Percentiles rank a stretch among this genome's conserved stretches.
These are phyloP conservation scores for Ramphastos sulfuratus DNA, from an alignment of 2,113 vertebrate species.

Conservation along the genomic window DNA sequence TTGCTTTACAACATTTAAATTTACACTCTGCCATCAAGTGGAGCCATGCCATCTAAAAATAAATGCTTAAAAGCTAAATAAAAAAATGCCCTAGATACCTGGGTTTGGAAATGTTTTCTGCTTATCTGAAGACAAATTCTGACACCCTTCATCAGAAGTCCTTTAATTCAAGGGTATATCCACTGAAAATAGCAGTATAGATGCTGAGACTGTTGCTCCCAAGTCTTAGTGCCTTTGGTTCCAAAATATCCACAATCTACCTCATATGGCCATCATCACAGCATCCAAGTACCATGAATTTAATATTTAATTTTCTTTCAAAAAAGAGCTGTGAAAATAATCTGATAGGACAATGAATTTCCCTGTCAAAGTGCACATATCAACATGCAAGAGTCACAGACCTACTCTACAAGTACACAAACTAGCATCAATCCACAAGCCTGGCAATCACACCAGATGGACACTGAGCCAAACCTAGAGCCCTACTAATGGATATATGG, in stretches of 20 bases:
- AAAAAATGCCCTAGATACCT: constrained; percentile 31
- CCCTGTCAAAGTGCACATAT: accelerated
- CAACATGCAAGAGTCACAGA: not conserved
- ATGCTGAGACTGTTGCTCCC: not conserved
- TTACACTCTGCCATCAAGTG: constrained; percentile 40
- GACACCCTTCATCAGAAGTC: not conserved
- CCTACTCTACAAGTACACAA: not conserved
- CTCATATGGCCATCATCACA: not conserved
- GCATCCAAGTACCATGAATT: not conserved
- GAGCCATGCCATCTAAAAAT: constrained; percentile 50
- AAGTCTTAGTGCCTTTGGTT: not conserved
- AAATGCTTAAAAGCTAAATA: constrained; percentile 51
- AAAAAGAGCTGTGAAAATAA: no score
- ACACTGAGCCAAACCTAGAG: not conserved
- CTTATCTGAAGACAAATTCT: constrained; percentile 20
- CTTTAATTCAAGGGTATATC: not conserved
- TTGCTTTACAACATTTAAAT: constrained; percentile 62
- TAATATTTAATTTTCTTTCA: not conserved
- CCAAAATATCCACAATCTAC: not conserved
- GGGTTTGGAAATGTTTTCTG: constrained; percentile 22
- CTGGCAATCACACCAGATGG: not conserved
- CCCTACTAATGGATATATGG: not conserved
- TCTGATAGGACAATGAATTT: not conserved
- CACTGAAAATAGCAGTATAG: not conserved
- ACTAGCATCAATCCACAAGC: accelerated